Evolutionary conservation across 2,113 vertebrate genomes (phyloP), one percentile per base, ranked within the genome.

Genomic region (Ceratotherium simum): DNA sequence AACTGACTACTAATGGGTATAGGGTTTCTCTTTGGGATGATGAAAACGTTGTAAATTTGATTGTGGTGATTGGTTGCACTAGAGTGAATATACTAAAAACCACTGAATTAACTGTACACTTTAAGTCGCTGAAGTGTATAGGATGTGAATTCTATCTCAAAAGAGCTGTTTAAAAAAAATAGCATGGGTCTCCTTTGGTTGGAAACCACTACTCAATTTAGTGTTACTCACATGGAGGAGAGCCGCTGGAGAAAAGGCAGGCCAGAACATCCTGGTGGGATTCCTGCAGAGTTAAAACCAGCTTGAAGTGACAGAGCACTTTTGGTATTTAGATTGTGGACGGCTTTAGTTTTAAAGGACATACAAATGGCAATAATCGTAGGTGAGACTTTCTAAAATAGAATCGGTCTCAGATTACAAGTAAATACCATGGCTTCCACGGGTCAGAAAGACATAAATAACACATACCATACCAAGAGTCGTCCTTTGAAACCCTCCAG

Each of bases 321-420:
- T 39, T 46, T 27, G 42, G 36, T 9, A n/a, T 51, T 73, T 48
- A 48, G 23, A 73, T 5, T 3, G 33, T 42, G 39, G 20, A 4
- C 10, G 18, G 92, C 86, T 51, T 89, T 46, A 51, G 46, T 62
- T 95, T 93, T 84, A 56, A 81, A 14, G 42, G 70, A 76, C 46
- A 67, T 3, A 60, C 80, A 58, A 39, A 23, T 10, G 83, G 56
- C 91, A 88, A 79, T 54, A 42, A 39, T 84, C 1, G 4, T 21
- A 81, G 48, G 92, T 58, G 65, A 96, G 70, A 64, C 72, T 78
- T 97, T 96, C 82, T 67, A 96, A 97, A 97, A 81, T 2, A 91
- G 91, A 64, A 94, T 4, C 79, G 21, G 93, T 70, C 92, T 93
- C 96, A 46, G 64, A 87, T 94, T 96, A 72, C 89, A 84, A 76